These are phyloP conservation scores for Drosophila acutilabella DNA, from an alignment of 2,888 invertebrate species.

Conservation along the genomic window DNA sequence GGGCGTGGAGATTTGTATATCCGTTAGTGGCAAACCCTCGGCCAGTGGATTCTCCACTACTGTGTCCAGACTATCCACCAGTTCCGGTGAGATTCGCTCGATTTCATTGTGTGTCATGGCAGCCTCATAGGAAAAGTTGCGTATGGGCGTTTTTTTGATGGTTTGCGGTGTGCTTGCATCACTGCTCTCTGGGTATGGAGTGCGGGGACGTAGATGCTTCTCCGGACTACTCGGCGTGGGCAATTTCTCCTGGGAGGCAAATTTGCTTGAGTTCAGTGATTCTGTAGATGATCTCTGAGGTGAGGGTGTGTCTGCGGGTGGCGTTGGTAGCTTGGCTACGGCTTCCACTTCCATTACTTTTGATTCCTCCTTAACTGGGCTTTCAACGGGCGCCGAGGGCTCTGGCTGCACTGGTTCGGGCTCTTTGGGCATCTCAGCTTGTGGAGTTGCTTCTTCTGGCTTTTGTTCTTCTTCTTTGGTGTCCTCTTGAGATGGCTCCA, in stretches of 20 bases:
- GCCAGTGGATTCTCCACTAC: conserved; percentile 58
- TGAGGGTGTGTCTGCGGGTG: conserved; percentile 47
- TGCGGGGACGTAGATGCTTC: conserved; percentile 78
- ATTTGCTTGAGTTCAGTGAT: conserved; percentile 68
- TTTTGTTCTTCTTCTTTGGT: not conserved
- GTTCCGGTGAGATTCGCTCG: conserved; percentile 76
- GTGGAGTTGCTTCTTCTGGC: not conserved
- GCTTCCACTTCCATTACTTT: conserved; percentile 9
- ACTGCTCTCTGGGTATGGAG: conserved; percentile 83
- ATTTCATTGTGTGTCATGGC: conserved; percentile 76
- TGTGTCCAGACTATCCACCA: conserved; percentile 79
- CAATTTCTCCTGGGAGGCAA: conserved; percentile 57
- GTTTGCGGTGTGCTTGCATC: conserved; percentile 71
- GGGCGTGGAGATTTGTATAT: conserved; percentile 64
- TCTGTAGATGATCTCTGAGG: conserved; percentile 65
- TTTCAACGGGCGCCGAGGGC: conserved; percentile 64
- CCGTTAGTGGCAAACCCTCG: conserved; percentile 36
- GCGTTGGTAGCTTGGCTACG: conserved; percentile 54
- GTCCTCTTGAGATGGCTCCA: not conserved
- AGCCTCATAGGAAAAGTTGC: conserved; percentile 81
- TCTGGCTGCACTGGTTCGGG: conserved; percentile 6
- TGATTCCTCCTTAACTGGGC: conserved; percentile 7
- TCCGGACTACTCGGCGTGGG: conserved; percentile 52
- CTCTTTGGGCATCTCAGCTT: not conserved
- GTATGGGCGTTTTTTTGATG: conserved; percentile 70